phyloP scores from a whole-genome alignment of 1,140 invertebrate species.

The Glomeris maerens region DNA sequence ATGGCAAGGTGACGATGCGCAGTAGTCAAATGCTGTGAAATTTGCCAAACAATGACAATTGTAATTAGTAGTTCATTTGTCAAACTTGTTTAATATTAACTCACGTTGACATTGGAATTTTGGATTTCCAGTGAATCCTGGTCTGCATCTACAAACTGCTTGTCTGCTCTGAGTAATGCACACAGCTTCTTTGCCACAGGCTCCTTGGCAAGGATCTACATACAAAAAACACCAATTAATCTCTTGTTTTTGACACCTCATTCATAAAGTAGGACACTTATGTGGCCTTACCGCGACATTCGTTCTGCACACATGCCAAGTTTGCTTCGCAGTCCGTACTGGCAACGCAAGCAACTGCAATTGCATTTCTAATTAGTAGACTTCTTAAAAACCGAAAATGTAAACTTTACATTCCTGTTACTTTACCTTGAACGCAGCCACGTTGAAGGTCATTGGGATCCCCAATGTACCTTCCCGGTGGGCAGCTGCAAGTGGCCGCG shows the following conservation, averaged over 20 bases:
- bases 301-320: constrained; percentile 43
- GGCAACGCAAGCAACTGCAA: constrained; percentile 18
- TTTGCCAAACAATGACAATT: neutral
- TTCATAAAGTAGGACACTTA: neutral
- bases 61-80: neutral
- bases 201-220: constrained; percentile 54
- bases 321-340: constrained; percentile 24
- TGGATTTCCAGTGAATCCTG: constrained; percentile 70
- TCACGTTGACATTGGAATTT: constrained; percentile 61
- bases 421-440: neutral
- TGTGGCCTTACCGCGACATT: constrained; percentile 39
- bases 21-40: constrained; percentile 30
- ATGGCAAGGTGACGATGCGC: constrained; percentile 65
- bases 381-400: too few relatives aligned
- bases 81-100: neutral
- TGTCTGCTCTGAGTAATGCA: constrained; percentile 71
- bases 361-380: too few relatives aligned
- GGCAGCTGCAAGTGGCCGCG: constrained; percentile 72
- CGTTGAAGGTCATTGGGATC: constrained; percentile 51
- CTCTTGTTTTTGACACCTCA: constrained; percentile 63
- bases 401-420: too few relatives aligned
- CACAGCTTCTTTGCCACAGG: constrained; percentile 71
- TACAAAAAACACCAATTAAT: constrained; percentile 36
- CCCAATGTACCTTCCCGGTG: constrained; percentile 62
- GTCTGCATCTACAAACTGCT: constrained; percentile 57